Evolutionary conservation across 1,140 invertebrate genomes (phyloP).

Genomic region (Vanessa atalanta): DNA sequence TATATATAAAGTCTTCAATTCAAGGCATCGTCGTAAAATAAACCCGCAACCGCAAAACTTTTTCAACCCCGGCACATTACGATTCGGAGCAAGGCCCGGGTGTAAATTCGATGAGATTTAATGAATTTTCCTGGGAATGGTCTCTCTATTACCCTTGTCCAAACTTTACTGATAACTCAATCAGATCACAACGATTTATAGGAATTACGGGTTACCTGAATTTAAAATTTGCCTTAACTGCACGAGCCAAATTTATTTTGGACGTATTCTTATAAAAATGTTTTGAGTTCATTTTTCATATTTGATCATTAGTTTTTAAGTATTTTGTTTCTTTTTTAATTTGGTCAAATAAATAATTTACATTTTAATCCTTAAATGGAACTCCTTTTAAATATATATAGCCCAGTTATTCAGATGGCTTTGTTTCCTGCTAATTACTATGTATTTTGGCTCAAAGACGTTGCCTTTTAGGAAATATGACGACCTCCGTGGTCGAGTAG

Average conservation of each 20-base stretch:
- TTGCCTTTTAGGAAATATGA: no score
- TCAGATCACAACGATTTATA: conserved; percentile 30
- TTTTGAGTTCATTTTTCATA: neutral
- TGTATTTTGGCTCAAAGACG: no score
- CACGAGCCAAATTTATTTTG: conserved; percentile 3
- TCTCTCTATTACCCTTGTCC: conserved; percentile 10
- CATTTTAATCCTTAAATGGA: no score
- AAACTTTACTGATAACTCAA: conserved; percentile 35
- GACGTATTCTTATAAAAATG: neutral
- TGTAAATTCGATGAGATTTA: conserved; percentile 29
- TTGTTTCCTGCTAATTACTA: no score
- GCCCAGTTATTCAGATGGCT: no score
- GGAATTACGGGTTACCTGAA: conserved; percentile 20
- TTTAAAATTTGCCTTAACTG: conserved; percentile 7
- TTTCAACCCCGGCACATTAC: conserved; percentile 21
- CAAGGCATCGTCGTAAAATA: neutral
- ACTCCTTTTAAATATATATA: no score
- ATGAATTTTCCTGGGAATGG: conserved; percentile 26
- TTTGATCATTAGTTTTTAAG: neutral
- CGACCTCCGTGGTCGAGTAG: no score
- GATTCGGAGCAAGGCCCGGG: conserved; percentile 21
- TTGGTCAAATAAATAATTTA: no score
- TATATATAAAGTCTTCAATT: neutral
- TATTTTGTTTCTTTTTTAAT: neutral
- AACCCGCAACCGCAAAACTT: conserved; percentile 15